Evolutionary conservation across 2,888 invertebrate species (phyloP).

Genomic region (Euzophera pinguis): DNA sequence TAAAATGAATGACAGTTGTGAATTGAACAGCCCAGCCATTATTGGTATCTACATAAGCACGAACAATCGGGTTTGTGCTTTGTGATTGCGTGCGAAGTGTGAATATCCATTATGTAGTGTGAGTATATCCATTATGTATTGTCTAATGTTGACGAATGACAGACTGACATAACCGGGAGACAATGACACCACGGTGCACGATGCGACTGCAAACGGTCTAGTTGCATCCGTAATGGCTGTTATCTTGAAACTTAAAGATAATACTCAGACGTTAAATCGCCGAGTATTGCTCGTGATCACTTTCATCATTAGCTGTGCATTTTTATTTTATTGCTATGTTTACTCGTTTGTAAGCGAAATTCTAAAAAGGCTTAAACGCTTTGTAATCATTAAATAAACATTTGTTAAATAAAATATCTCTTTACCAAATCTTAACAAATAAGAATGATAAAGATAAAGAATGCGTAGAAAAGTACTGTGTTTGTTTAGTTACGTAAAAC

Average conservation of each 20-base stretch:
- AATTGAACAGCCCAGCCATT: background rate
- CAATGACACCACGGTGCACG: slow-evolving; percentile 29
- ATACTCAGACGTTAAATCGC: background rate
- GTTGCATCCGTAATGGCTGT: slow-evolving; percentile 21
- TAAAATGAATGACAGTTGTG: background rate
- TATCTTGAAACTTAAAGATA: slow-evolving; percentile 1
- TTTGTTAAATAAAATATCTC: no score
- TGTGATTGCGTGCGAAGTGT: slow-evolving; percentile 16
- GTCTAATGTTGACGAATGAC: slow-evolving; percentile 18
- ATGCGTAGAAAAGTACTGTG: no score
- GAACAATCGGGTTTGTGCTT: slow-evolving; percentile 3
- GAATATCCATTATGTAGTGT: slow-evolving; percentile 6
- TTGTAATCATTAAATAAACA: no score
- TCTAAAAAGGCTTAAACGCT: no score
- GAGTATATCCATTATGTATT: slow-evolving; percentile 5
- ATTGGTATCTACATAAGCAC: background rate
- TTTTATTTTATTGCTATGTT: background rate
- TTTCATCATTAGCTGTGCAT: background rate
- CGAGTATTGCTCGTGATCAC: background rate
- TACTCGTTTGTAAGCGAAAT: no score
- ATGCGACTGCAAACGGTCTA: slow-evolving; percentile 17
- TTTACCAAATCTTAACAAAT: no score
- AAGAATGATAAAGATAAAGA: no score
- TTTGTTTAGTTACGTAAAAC: no score
- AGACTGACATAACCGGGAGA: slow-evolving; percentile 24